Evolutionary conservation across 37 sponge, comb jelly and placozoan genomes (phyloP), one percentile per base, ranked within the genome.

Genomic region (Chondrosia reniformis): DNA sequence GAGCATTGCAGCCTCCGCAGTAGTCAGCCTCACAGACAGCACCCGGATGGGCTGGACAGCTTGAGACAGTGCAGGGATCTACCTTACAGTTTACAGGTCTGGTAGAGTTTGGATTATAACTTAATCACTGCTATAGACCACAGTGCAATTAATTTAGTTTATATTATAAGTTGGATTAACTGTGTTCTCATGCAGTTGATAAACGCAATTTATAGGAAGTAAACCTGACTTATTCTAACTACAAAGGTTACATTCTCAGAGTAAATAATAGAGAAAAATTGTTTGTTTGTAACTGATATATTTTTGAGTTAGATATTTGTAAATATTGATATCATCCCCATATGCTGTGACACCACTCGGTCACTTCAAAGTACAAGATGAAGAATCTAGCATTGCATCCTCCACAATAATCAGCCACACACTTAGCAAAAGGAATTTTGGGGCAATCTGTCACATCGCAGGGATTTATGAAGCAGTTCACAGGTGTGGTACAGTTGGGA

Each of bases 341-440:
- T 10, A 49, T 49, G 15, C 10, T 10, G 15, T 64, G 17, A 25
- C 72, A 69, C 41, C 42, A 25, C 1, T 40, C 36, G 4, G 72
- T 69, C 10, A 69, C 72, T 9, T 69, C 72, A 3, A 17, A 22
- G 41, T 6, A 41, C 41, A 22, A 4, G 2, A 69, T 1, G 43
- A 69, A 69, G 72, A 40, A 69, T 25, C 36, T 41, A 43, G 72
- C 72, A 69, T 69, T 69, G 71, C 89, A 88, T 21, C 84, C 85
- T 21, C 89, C 89, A 55, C 89, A 88, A 69, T 69, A 88, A 46
- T 88, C 74, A 56, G 80, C 58, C 4, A 28, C 41, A 65, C 89
- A 88, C 10, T 30, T 56, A 46, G 89, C 89, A 8, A 64, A 31
- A 7, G 85, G 89, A 56, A 83, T 74, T 40, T 77, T 46, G 31